Evolutionary conservation across 1,140 invertebrate genomes (phyloP), one percentile per base, ranked within the genome.

Genomic region (Teleogryllus occipitalis): DNA sequence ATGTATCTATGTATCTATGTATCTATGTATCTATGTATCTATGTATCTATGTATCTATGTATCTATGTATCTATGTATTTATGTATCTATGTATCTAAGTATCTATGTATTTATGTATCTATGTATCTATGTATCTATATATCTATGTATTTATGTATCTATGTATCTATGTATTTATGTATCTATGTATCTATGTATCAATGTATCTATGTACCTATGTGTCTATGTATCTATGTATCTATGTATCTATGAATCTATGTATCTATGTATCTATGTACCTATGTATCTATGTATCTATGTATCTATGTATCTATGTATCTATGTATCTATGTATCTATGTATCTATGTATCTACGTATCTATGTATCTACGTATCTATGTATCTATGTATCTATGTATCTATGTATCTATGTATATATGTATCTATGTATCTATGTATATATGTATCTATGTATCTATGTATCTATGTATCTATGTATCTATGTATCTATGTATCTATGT

Each of bases 1-100:
- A 72, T 72, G 54, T 72, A 72, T 72, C 10, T 72, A 72, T 72
- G 54, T 72, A 72, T 72, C 10, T 72, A 72, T 72, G 54, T 72
- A 72, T 72, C 10, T 72, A 72, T 72, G 54, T 72, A 72, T 72
- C 10, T 72, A 72, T 72, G 54, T 72, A 72, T 72, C 10, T 72
- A 72, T 72, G 54, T 72, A 72, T 72, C 10, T 72, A 72, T 72
- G 54, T 72, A 72, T 72, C 10, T 72, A 72, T 72, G 54, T 72
- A 72, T 72, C 54, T 72, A 72, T 72, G 10, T 72, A 72, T 72
- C 54, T 72, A 72, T 72, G 10, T 72, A 72, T 72, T 18, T 72
- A 72, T 72, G 10, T 72, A 72, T 72, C 54, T 72, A 18, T 72
- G 54, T 72, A 18, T 72, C 10, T 72, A 72, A 12, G 54, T 72